Evolutionary conservation across 2,888 invertebrate genomes (phyloP).

Genomic region (Gastracanthus pulcherrimus): DNA sequence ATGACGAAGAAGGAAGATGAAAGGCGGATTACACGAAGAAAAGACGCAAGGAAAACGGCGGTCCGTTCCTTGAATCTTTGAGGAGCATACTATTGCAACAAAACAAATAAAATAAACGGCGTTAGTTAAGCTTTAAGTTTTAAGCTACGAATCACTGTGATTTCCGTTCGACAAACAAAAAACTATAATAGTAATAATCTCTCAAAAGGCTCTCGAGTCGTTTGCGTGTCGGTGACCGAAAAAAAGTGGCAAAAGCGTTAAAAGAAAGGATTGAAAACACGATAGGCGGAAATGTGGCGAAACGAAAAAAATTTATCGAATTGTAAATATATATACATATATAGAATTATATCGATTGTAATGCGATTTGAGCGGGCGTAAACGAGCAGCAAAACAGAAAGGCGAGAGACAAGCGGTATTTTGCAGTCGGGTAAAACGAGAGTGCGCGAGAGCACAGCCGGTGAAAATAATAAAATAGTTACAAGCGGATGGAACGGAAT

Average conservation of each 20-base stretch:
- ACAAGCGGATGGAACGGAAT: too few species aligned
- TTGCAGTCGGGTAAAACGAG: too few species aligned
- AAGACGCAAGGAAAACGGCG: slow-evolving; percentile 30
- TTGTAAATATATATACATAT: slow-evolving; percentile 46
- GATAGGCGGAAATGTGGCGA: too few species aligned
- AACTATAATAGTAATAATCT: slow-evolving; percentile 35
- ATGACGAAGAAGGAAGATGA: not conserved
- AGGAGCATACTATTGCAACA: slow-evolving; percentile 14
- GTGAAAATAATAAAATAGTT: too few species aligned
- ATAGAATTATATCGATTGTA: slow-evolving; percentile 43
- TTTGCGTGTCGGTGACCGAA: slow-evolving; percentile 57
- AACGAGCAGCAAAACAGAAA: too few species aligned
- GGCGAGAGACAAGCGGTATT: too few species aligned
- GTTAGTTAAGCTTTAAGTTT: slow-evolving; percentile 46
- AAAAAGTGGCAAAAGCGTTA: too few species aligned
- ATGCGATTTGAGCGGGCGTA: slow-evolving; percentile 10
- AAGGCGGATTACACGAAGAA: not conserved
- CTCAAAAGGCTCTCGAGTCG: slow-evolving; percentile 34
- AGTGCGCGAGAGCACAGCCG: too few species aligned
- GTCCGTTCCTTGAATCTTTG: slow-evolving; percentile 47
- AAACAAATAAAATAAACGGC: slow-evolving; percentile 15
- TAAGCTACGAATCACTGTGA: slow-evolving; percentile 56
- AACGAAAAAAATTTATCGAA: slow-evolving; percentile 38
- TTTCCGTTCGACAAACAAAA: slow-evolving; percentile 45
- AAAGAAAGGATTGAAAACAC: not conserved